phyloP scores from a whole-genome alignment of 2,888 invertebrate genomes.

The Brassicogethes aeneus region DNA sequence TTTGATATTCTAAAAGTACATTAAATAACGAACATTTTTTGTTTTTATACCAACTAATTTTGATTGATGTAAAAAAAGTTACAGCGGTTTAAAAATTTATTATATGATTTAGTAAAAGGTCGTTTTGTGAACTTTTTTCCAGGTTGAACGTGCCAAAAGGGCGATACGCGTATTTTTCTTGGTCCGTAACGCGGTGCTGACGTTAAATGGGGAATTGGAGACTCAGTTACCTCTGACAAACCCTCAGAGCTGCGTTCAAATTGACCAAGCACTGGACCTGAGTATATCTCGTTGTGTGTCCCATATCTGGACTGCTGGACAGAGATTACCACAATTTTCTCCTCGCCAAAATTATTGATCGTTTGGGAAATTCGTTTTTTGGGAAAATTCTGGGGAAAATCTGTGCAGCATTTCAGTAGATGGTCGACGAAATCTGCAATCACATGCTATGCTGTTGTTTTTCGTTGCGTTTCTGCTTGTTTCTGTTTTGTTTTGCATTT shows the following conservation, averaged over 20 bases:
- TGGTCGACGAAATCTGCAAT: too few species aligned
- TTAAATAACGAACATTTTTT: conserved; percentile 6
- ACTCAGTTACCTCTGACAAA: conserved; percentile 84
- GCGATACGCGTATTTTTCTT: conserved; percentile 92
- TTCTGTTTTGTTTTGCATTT: too few species aligned
- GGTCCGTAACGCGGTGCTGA: conserved; percentile 70
- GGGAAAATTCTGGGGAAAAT: too few species aligned
- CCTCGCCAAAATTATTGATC: neutral
- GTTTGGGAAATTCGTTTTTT: too few species aligned
- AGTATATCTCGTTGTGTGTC: conserved; percentile 58
- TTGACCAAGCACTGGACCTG: conserved; percentile 90
- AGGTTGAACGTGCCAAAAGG: conserved; percentile 79
- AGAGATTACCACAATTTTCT: neutral
- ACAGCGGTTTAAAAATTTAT: too few species aligned
- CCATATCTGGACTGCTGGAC: conserved; percentile 8
- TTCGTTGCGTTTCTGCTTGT: too few species aligned
- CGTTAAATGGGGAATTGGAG: conserved; percentile 73
- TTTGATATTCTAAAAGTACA: too few species aligned
- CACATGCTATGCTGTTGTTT: too few species aligned
- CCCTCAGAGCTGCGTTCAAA: conserved; percentile 79
- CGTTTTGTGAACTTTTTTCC: conserved; percentile 23
- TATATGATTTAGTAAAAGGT: neutral
- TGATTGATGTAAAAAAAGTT: too few species aligned
- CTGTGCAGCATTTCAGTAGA: conserved; percentile 12
- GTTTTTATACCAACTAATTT: too few species aligned